A percentile compares a stretch with the other conserved stretches of the same genome.
phyloP scores from a whole-genome alignment of 2,888 invertebrate species.

The Polymixis lichenea region DNA sequence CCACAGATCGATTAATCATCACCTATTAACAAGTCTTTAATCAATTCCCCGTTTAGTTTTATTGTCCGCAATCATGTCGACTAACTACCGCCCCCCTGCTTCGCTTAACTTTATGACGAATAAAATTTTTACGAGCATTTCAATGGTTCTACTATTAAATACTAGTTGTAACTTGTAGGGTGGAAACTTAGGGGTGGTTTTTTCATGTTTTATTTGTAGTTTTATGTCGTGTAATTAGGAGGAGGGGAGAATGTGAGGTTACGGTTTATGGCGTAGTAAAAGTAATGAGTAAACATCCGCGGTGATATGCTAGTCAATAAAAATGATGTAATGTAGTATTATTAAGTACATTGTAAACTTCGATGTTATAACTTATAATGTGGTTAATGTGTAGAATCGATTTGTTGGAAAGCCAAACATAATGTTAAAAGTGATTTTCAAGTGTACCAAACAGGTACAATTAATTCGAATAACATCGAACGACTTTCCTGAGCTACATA shows the following conservation, averaged over 20 bases:
- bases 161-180: conserved; percentile 63
- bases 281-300: conserved; percentile 35
- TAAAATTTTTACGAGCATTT: conserved; percentile 65
- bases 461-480: not conserved
- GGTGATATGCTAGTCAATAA: conserved; percentile 15
- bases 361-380: not conserved
- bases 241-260: conserved; percentile 35
- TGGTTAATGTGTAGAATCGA: not conserved
- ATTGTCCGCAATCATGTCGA: conserved; percentile 58
- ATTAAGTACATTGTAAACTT: not conserved
- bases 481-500: not conserved
- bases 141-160: conserved; percentile 64
- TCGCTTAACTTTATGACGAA: conserved; percentile 62
- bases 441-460: too few relatives aligned
- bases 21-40: conserved; percentile 58
- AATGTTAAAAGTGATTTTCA: not conserved
- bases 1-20: conserved; percentile 1
- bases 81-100: conserved; percentile 42
- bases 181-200: conserved; percentile 50
- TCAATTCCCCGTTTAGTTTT: conserved; percentile 58
- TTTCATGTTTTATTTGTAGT: conserved; percentile 48
- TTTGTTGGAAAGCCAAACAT: not conserved
- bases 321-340: not conserved
- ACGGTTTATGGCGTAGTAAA: conserved; percentile 44
- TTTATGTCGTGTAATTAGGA: conserved; percentile 57